Evolutionary conservation across 2,888 invertebrate genomes (phyloP).

Genomic region (Microlaimidae sp.): DNA sequence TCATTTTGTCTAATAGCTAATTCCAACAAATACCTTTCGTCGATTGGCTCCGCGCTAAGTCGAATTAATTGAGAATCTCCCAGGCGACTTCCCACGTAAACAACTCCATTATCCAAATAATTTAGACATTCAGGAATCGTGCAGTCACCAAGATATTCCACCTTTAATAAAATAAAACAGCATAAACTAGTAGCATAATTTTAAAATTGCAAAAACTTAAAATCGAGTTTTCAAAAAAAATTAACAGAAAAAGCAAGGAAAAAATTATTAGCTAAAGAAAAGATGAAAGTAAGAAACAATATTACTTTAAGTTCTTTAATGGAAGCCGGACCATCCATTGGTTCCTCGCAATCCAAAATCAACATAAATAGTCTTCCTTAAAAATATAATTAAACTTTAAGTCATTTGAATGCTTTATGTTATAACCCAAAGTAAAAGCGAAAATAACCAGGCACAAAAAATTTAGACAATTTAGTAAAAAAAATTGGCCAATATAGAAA

Average conservation of each 20-base stretch:
- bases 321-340: slow-evolving; percentile 53
- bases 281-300: background rate
- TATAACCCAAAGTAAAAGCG: too few relatives aligned
- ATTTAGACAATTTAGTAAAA: too few relatives aligned
- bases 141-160: slow-evolving; percentile 37
- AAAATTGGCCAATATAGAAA: too few relatives aligned
- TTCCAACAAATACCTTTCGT: too few relatives aligned
- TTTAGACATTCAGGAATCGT: slow-evolving; percentile 86
- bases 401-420: too few relatives aligned
- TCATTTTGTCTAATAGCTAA: too few relatives aligned
- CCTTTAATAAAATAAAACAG: slow-evolving; percentile 18
- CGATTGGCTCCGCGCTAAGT: slow-evolving; percentile 25
- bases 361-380: slow-evolving; percentile 87
- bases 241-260: background rate
- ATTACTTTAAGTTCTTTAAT: slow-evolving; percentile 85
- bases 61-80: slow-evolving; percentile 84
- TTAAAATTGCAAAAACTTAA: too few relatives aligned
- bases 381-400: too few relatives aligned
- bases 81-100: slow-evolving; percentile 76
- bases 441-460: too few relatives aligned
- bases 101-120: slow-evolving; percentile 91
- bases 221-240: too few relatives aligned
- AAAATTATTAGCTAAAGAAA: background rate
- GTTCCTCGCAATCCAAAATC: slow-evolving; percentile 64
- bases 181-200: too few relatives aligned